These are phyloP conservation scores for Drosophila tropicalis DNA, from an alignment of 1,140 invertebrate species.

Conservation along the genomic window DNA sequence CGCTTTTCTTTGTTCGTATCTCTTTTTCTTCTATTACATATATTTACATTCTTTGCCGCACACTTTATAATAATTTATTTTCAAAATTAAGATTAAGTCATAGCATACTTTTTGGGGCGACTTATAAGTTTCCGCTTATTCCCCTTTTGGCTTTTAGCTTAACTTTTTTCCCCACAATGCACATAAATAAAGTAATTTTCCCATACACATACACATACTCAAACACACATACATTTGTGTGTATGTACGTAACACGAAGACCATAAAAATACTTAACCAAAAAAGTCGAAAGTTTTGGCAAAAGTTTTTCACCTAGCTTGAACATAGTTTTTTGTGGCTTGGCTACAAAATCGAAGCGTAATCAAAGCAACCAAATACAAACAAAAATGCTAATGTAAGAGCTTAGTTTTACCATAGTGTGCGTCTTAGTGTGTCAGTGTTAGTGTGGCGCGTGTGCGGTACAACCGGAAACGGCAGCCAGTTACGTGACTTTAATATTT, in stretches of 20 bases:
- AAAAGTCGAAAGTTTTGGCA: constrained; percentile 53
- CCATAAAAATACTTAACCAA: constrained; percentile 39
- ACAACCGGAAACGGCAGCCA: constrained; percentile 70
- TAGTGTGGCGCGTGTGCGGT: constrained; percentile 58
- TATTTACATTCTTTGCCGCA: constrained; percentile 35
- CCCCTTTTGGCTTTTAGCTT: constrained; percentile 57
- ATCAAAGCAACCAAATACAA: constrained; percentile 75
- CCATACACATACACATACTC: constrained; percentile 20
- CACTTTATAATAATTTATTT: constrained; percentile 25
- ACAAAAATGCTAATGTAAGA: constrained; percentile 73
- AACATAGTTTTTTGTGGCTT: constrained; percentile 27
- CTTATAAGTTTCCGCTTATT: constrained; percentile 34
- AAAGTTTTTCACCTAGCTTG: constrained; percentile 68
- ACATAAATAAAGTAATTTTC: constrained; percentile 78
- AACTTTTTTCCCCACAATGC: constrained; percentile 72
- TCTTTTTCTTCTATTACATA: no score
- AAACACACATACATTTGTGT: constrained; percentile 17
- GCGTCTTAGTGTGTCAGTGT: constrained; percentile 24
- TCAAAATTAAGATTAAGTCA: constrained; percentile 15
- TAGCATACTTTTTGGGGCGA: constrained; percentile 20
- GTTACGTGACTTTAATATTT: constrained; percentile 81
- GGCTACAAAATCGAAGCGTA: constrained; percentile 71
- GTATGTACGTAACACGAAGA: background rate
- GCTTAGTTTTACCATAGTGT: constrained; percentile 50
- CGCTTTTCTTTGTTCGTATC: background rate